Evolutionary conservation across 2,797 vertebrate genomes (phyloP).

Genomic region (Delichon dasypus): DNA sequence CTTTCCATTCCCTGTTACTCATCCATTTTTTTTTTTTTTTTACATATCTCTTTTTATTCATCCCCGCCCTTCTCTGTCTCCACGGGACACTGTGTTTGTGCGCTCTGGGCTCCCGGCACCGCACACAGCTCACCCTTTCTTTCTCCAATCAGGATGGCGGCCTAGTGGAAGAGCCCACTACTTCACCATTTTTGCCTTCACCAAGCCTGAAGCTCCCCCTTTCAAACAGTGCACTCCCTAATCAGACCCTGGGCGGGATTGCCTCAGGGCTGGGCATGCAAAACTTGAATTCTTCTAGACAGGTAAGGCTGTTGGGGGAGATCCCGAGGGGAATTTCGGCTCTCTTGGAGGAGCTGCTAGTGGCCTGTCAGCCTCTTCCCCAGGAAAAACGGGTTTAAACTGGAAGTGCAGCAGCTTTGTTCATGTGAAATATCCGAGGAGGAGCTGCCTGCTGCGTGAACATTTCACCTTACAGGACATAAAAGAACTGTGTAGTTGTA

Average conservation of each 20-base stretch:
- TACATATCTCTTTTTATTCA: slow-evolving; percentile 27
- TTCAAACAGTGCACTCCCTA: slow-evolving; percentile 96
- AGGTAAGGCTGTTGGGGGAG: slow-evolving; percentile 80
- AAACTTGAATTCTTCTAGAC: slow-evolving; percentile 99
- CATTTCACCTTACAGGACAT: background rate
- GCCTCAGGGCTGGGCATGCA: slow-evolving; percentile 97
- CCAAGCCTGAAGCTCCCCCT: slow-evolving; percentile 98
- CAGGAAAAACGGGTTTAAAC: background rate
- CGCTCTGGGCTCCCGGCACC: slow-evolving; percentile 46
- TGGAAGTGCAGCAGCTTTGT: background rate
- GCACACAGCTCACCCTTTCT: slow-evolving; percentile 79
- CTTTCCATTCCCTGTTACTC: slow-evolving; percentile 53
- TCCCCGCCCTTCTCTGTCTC: slow-evolving; percentile 31
- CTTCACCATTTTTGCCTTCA: slow-evolving; percentile 99
- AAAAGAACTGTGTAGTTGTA: background rate
- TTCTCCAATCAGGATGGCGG: slow-evolving; percentile 88
- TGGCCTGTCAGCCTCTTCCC: background rate
- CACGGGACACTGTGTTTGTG: slow-evolving; percentile 64
- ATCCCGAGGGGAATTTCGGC: background rate
- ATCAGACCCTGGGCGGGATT: slow-evolving; percentile 94
- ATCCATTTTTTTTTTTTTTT: background rate
- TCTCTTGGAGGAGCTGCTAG: background rate
- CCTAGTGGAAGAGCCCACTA: slow-evolving; percentile 93
- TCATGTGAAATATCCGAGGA: background rate
- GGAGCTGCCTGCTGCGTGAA: background rate